Evolutionary conservation across 2,797 vertebrate genomes (phyloP).

Genomic region (Oreochromis mossambicus): DNA sequence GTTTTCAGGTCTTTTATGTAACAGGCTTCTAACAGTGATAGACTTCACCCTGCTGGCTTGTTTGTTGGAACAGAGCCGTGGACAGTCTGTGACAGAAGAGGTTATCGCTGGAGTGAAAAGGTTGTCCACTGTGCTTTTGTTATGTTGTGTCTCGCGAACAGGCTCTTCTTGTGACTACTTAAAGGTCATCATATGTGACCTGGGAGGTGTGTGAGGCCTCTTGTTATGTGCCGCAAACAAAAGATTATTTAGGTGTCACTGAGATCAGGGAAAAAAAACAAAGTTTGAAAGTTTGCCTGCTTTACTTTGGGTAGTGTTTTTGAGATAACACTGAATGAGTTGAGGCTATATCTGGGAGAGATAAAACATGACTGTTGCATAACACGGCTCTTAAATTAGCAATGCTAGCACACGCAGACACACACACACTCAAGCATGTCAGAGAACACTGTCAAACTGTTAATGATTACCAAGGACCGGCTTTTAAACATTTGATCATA

Average conservation of each 20-base stretch:
- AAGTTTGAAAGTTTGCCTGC: neutral
- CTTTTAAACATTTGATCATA: neutral
- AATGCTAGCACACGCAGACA: neutral
- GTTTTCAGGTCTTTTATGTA: constrained; percentile 74
- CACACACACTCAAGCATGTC: neutral
- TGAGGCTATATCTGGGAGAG: neutral
- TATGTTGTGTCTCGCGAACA: constrained; percentile 33
- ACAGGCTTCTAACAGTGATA: constrained; percentile 39
- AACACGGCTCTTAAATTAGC: constrained; percentile 23
- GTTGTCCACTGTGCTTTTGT: constrained; percentile 21
- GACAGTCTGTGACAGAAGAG: constrained; percentile 15
- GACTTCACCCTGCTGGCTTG: constrained; percentile 36
- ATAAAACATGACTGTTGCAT: constrained; percentile 28
- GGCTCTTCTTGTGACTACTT: constrained; percentile 17
- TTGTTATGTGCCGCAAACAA: constrained; percentile 5
- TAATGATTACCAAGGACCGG: neutral
- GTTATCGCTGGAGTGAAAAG: constrained; percentile 22
- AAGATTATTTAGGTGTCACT: constrained; percentile 44
- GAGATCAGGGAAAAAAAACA: neutral
- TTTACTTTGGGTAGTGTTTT: constrained; percentile 5
- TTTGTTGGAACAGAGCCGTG: constrained; percentile 30
- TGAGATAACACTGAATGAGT: neutral
- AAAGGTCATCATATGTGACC: constrained; percentile 55
- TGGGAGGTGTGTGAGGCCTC: constrained; percentile 15
- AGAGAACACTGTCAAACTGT: neutral